Evolutionary conservation across 1,140 invertebrate genomes (phyloP), one percentile per base, ranked within the genome.

Genomic region (Drosophila eugracilis): DNA sequence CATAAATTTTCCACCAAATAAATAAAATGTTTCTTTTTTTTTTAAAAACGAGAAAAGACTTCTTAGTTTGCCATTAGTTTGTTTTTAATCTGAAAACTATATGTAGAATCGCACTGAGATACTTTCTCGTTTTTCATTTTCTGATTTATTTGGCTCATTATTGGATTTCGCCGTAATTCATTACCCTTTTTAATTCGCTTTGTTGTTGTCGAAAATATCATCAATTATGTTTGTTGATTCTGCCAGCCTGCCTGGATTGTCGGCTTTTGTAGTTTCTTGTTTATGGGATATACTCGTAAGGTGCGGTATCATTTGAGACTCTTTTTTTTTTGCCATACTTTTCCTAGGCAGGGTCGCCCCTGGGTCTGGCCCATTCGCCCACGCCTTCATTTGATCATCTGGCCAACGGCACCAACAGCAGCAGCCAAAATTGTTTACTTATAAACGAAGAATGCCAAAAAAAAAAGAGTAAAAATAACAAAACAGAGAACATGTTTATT

Each of bases 191-290:
- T 62, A 63, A 59, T 78, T 49, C 42, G 39, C 19, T 36, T 70
- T 28, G 36, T 26, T 48, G 58, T 37, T 49, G 57, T 57, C 42
- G 50, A 50, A 81, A 76, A 76, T 63, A 73, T 36, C 78, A 81
- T 81, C 49, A 81, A 81, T 81, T 73, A 63, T 57, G 49, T 71
- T 60, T 75, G 66, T 59, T 72, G 52, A 54, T 78, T 52, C 37
- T 42, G 54, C 41, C 30, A 37, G 41, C 32, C 44, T 24, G 32
- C 41, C 41, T 65, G 60, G 59, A 65, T 26, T 48, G 22, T 22
- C 26, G 28, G 39, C 39, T 71, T 62, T 65, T 75, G 34, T 63
- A 37, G 69, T 42, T 63, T 22, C 19, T 52, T 60, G 44, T 69
- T 70, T 70, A 57, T 75, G 58, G 47, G 19, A 15, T 21, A 15